A percentile compares a stretch with the other conserved stretches of the same genome.
Conservation (phyloP, 1,140 invertebrate genomes). For the Zophobas morio region DNA sequence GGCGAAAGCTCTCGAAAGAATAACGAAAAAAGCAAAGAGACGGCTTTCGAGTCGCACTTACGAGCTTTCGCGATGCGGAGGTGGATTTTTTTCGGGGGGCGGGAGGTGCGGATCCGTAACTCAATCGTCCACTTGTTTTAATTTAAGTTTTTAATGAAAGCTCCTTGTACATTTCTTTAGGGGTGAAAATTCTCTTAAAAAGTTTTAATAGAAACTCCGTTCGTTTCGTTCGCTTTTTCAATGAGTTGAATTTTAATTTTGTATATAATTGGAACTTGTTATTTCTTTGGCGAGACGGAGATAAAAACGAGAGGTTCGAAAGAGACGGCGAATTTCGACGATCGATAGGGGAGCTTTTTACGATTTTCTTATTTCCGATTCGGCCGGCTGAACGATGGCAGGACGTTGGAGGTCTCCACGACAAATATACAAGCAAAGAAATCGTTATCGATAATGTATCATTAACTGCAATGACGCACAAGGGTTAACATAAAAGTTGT, state of each 20-base stretch:
- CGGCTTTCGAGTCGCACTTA: not conserved
- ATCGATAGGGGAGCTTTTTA: slow-evolving; percentile 51
- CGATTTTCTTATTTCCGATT: slow-evolving; percentile 33
- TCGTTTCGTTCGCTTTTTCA: slow-evolving; percentile 60
- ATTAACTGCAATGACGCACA: too few species aligned
- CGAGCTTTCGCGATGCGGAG: not conserved
- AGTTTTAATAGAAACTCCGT: slow-evolving; percentile 59
- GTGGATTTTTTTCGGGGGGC: not conserved
- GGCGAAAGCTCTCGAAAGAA: not conserved
- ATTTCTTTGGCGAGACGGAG: slow-evolving; percentile 60
- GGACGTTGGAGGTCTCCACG: too few species aligned
- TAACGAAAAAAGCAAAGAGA: not conserved
- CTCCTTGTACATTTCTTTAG: slow-evolving; percentile 58
- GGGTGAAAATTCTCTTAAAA: slow-evolving; percentile 60
- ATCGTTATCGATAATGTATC: too few species aligned
- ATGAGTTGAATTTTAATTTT: slow-evolving; percentile 64
- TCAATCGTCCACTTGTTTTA: slow-evolving; percentile 58
- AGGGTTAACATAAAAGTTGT: too few species aligned
- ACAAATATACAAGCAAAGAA: too few species aligned
- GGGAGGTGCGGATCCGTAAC: slow-evolving; percentile 11
- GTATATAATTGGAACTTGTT: slow-evolving; percentile 63
- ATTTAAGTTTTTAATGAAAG: slow-evolving; percentile 61
- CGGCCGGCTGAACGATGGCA: not conserved
- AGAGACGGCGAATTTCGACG: slow-evolving; percentile 43
- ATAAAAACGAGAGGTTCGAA: slow-evolving; percentile 53